Conservation (phyloP, 2,113 vertebrate genomes). For the Neodontobutis hainanensis region DNA sequence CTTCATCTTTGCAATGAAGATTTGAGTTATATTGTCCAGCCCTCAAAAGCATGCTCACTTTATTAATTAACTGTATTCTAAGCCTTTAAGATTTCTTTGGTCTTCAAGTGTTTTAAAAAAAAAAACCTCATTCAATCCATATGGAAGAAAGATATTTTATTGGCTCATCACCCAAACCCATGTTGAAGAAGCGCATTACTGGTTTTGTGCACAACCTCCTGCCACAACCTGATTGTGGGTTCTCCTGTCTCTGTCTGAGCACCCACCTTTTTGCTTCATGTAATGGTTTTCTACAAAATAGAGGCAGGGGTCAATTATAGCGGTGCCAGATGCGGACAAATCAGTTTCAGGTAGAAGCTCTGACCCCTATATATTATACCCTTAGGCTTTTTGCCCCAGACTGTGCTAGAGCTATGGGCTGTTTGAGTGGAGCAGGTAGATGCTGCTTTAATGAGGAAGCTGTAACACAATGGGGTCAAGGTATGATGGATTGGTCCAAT, state of each 20-base stretch:
- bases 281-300: conserved; percentile 35
- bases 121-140: no score
- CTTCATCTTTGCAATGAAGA: no score
- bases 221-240: conserved; percentile 6
- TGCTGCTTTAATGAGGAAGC: conserved; percentile 52
- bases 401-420: neutral
- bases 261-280: conserved; percentile 17
- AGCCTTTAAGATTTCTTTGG: no score
- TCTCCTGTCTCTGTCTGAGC: conserved; percentile 20
- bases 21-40: no score
- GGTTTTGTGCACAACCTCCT: conserved; percentile 16
- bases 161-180: neutral
- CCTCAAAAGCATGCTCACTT: no score
- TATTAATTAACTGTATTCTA: no score
- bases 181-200: conserved; percentile 8
- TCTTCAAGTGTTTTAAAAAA: no score
- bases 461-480: conserved; percentile 55
- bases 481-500: conserved; percentile 68
- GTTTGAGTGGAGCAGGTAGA: conserved; percentile 14
- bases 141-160: no score
- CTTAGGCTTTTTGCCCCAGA: neutral
- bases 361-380: conserved; percentile 12
- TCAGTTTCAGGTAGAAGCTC: conserved; percentile 43
- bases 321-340: conserved; percentile 46
- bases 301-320: conserved; percentile 34